phyloP scores from a whole-genome alignment of 2,888 invertebrate genomes.

The Morpho deidamia region DNA sequence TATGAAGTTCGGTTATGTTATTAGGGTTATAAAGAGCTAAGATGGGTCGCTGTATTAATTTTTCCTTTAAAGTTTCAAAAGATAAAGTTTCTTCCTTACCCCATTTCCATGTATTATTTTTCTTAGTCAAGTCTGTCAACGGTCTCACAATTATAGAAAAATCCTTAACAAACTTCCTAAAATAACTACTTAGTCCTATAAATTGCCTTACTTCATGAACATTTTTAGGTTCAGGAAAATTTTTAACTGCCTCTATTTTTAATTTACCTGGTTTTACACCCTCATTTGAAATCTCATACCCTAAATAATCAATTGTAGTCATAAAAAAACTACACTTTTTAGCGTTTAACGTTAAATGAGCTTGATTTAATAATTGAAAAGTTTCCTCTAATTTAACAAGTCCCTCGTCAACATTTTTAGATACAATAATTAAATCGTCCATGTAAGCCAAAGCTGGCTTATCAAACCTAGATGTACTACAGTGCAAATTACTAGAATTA shows the following conservation, averaged over 20 bases:
- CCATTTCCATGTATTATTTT: slow-evolving; percentile 12
- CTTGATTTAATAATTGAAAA: neutral
- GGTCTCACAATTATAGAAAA: slow-evolving; percentile 20
- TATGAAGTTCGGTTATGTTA: neutral
- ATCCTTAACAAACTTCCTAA: slow-evolving; percentile 25
- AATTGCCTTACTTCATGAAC: slow-evolving; percentile 32
- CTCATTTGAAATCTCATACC: slow-evolving; percentile 24
- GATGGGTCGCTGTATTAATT: neutral
- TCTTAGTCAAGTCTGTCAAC: slow-evolving; percentile 7
- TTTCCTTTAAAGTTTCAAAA: slow-evolving; percentile 7
- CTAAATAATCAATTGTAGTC: slow-evolving; percentile 25
- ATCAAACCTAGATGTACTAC: neutral
- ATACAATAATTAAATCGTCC: neutral
- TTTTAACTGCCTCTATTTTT: slow-evolving; percentile 25
- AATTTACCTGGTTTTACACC: slow-evolving; percentile 27
- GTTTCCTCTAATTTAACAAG: neutral
- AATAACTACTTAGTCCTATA: slow-evolving; percentile 26
- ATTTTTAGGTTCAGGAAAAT: slow-evolving; percentile 27
- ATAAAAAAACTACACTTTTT: slow-evolving; percentile 30
- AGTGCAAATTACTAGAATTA: too few species aligned
- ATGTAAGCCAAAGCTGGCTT: neutral
- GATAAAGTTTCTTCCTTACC: neutral
- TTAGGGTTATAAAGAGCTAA: neutral
- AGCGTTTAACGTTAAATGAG: slow-evolving; percentile 28
- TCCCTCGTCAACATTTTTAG: neutral